Evolutionary conservation across 2,797 vertebrate genomes (phyloP).

Genomic region (Ctenochaetus hawaiiensis): DNA sequence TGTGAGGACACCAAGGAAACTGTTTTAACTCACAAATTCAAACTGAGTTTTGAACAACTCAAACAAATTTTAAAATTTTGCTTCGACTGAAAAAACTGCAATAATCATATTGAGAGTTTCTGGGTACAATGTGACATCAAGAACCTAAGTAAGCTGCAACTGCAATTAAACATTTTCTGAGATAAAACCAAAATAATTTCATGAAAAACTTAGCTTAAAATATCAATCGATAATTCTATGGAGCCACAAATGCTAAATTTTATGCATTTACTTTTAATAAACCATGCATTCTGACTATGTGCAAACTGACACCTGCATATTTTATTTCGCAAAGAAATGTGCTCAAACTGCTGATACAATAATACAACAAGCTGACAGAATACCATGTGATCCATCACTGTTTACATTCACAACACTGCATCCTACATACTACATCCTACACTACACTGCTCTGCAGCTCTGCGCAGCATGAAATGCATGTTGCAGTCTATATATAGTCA

Average conservation of each 20-base stretch:
- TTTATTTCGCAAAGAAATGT: neutral
- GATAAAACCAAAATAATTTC: neutral
- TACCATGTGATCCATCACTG: conserved; percentile 7
- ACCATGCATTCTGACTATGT: neutral
- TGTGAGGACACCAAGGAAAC: neutral
- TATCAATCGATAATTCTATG: too few species aligned
- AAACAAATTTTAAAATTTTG: neutral
- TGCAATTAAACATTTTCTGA: neutral
- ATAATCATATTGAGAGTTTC: neutral
- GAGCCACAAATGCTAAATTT: neutral
- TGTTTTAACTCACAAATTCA: neutral
- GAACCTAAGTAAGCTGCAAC: too few species aligned
- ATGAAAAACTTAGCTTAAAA: neutral
- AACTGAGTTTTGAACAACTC: neutral
- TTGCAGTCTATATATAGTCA: conserved; percentile 70
- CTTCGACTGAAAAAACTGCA: neutral
- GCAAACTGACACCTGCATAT: neutral
- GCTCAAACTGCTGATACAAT: neutral
- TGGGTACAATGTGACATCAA: neutral
- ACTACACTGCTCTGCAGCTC: conserved; percentile 37
- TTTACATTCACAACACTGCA: conserved; percentile 36
- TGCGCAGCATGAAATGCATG: conserved; percentile 33
- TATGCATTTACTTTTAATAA: neutral
- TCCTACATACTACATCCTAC: conserved; percentile 45
- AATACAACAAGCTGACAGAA: conserved; percentile 16